A percentile compares a stretch with the other conserved stretches of the same genome.
These are phyloP conservation scores for Stegodyphus dumicola DNA, from an alignment of 1,140 invertebrate species.

Conservation along the genomic window DNA sequence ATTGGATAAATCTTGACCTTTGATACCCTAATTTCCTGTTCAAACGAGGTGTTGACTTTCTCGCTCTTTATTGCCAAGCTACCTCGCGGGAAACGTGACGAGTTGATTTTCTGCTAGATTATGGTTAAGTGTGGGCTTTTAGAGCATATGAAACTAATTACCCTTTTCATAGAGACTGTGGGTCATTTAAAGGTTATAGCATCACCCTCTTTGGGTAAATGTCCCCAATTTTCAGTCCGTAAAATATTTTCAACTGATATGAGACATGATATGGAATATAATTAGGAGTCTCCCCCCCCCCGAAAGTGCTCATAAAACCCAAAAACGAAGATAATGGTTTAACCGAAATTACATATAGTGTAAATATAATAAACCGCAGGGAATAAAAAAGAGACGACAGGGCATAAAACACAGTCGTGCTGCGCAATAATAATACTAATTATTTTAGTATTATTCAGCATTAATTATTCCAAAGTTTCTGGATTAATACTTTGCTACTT, in stretches of 20 bases:
- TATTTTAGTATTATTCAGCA: too few species aligned
- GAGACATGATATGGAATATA: background rate
- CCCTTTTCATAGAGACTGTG: conserved; percentile 8
- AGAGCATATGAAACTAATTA: background rate
- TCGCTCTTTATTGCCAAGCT: background rate
- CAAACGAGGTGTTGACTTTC: conserved; percentile 50
- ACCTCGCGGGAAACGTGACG: background rate
- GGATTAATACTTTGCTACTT: too few species aligned
- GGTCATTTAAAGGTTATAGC: conserved; percentile 2
- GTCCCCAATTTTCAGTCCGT: background rate
- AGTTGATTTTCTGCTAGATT: conserved; percentile 41
- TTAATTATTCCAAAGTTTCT: too few species aligned
- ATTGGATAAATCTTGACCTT: conserved; percentile 6
- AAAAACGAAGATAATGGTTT: too few species aligned
- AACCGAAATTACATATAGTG: too few species aligned
- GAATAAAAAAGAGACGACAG: too few species aligned
- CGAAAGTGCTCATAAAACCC: too few species aligned
- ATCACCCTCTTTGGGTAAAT: background rate
- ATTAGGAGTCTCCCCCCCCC: too few species aligned
- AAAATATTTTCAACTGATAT: background rate
- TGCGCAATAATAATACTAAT: too few species aligned
- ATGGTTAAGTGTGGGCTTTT: background rate
- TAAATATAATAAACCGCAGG: too few species aligned
- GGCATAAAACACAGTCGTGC: too few species aligned
- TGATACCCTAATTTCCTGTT: conserved; percentile 30